A percentile compares a stretch with the other conserved stretches of the same genome.
Evolutionary conservation across 2,113 vertebrate species (phyloP).

Genomic region (Sterrhoptilus dennistouni): DNA sequence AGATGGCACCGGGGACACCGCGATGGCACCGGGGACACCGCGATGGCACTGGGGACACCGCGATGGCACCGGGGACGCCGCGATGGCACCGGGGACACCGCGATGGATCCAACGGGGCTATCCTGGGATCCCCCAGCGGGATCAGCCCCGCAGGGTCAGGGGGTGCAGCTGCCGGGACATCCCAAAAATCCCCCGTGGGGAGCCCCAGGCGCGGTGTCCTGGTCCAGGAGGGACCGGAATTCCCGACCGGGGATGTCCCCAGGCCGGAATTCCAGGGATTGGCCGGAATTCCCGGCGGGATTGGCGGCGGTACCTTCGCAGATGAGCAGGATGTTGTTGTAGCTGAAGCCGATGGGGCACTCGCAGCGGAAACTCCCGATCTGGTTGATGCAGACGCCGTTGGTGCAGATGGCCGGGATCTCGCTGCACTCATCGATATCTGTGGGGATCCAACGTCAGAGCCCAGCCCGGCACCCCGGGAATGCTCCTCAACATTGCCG

Average conservation of each 20-base stretch:
- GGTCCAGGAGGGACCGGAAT: not conserved
- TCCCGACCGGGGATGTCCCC: not conserved
- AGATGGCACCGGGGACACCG: too few relatives aligned
- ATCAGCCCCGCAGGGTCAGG: too few relatives aligned
- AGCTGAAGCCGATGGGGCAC: conserved; percentile 91
- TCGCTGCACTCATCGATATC: conserved; percentile 93
- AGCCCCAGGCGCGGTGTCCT: not conserved
- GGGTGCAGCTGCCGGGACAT: too few relatives aligned
- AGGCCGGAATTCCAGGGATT: too few relatives aligned
- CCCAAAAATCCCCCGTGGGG: accelerated
- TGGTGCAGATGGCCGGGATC: conserved; percentile 88
- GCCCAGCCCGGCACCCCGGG: not conserved
- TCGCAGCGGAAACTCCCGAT: conserved; percentile 93
- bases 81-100: too few relatives aligned
- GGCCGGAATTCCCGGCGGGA: not conserved
- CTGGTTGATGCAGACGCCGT: conserved; percentile 91
- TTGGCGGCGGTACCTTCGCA: conserved; percentile 78
- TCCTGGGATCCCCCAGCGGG: too few relatives aligned
- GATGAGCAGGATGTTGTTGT: conserved; percentile 89
- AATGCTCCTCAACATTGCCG: not conserved
- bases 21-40: too few relatives aligned
- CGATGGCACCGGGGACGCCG: too few relatives aligned
- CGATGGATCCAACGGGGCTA: too few relatives aligned
- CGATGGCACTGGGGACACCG: too few relatives aligned
- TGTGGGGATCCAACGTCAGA: conserved; percentile 9